A percentile compares a stretch with the other conserved stretches of the same genome.
Evolutionary conservation across 2,797 vertebrate species (phyloP).

Genomic region (Sebastes goodei): DNA sequence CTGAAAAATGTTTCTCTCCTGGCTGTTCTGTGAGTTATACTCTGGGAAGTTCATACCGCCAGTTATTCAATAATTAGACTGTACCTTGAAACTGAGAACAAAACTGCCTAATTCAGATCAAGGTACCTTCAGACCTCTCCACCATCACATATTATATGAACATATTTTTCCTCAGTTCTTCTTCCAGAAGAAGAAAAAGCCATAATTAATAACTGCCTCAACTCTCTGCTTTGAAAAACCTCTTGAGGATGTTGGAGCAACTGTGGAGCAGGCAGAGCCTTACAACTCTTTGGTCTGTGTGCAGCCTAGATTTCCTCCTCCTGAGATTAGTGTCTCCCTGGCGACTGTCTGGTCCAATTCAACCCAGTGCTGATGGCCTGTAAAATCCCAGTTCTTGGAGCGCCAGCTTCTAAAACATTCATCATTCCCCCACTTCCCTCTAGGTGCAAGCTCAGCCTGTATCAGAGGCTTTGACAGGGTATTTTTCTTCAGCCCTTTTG

Average conservation of each 20-base stretch:
- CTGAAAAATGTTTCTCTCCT: neutral
- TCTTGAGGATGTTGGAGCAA: constrained; percentile 52
- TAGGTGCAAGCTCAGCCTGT: constrained; percentile 55
- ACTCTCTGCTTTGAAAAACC: constrained; percentile 59
- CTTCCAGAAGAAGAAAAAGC: constrained; percentile 45
- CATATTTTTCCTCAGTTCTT: constrained; percentile 43
- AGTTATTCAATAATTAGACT: constrained; percentile 24
- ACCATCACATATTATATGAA: constrained; percentile 28
- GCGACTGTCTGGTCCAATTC: constrained; percentile 74
- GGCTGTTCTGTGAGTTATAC: constrained; percentile 11
- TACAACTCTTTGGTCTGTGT: constrained; percentile 46
- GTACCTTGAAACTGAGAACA: constrained; percentile 43
- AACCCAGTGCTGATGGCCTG: constrained; percentile 61
- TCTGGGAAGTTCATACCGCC: neutral
- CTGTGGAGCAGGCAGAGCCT: constrained; percentile 45
- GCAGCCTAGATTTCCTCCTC: constrained; percentile 66
- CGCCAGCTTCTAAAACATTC: constrained; percentile 63
- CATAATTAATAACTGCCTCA: constrained; percentile 73
- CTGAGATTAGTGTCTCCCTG: constrained; percentile 66
- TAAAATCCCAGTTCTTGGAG: constrained; percentile 69
- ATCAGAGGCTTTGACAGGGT: constrained; percentile 59
- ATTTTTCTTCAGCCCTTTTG: constrained; percentile 44
- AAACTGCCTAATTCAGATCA: constrained; percentile 27
- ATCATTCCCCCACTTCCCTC: constrained; percentile 61
- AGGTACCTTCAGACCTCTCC: constrained; percentile 25